A percentile compares a stretch with the other conserved stretches of the same genome.
Evolutionary conservation across 2,113 vertebrate species (phyloP).

Genomic region (Apus apus): DNA sequence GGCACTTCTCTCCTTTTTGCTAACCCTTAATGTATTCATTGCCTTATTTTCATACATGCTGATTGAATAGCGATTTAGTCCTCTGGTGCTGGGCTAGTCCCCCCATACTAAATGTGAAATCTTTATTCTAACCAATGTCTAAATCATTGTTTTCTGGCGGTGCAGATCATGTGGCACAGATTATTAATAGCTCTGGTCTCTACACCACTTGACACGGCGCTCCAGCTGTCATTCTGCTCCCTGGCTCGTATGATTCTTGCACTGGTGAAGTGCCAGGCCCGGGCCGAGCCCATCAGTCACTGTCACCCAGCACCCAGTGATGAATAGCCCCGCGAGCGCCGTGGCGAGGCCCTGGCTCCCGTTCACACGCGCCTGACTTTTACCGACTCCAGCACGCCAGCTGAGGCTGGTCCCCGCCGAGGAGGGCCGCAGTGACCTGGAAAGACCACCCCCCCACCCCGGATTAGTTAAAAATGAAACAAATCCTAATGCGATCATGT

Average conservation of each 20-base stretch:
- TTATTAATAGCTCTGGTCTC: constrained; percentile 99
- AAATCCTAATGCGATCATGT: constrained; percentile 92
- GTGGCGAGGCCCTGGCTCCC: constrained; percentile 77
- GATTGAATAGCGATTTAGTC: constrained; percentile 90
- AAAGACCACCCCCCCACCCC: constrained; percentile 56
- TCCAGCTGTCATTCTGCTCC: constrained; percentile 97
- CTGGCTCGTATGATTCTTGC: constrained; percentile 91
- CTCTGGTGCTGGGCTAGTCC: constrained; percentile 76
- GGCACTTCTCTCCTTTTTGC: constrained; percentile 46
- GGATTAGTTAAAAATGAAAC: constrained; percentile 86
- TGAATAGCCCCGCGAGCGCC: constrained; percentile 87
- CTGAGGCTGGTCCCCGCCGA: constrained; percentile 78
- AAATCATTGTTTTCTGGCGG: constrained; percentile 82
- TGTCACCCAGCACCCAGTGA: constrained; percentile 93
- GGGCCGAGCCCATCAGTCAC: constrained; percentile 95
- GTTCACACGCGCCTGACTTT: constrained; percentile 84
- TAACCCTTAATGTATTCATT: constrained; percentile 85
- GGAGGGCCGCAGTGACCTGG: constrained; percentile 71
- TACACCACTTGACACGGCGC: constrained; percentile 97
- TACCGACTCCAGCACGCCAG: constrained; percentile 80
- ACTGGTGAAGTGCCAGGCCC: constrained; percentile 92
- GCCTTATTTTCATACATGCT: constrained; percentile 86
- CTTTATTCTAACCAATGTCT: constrained; percentile 87
- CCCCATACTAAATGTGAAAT: constrained; percentile 85
- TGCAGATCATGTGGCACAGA: constrained; percentile 89